Base-by-base conservation (phyloP, 2,113 vertebrate genomes). In the Oceanodroma tethys region DNA sequence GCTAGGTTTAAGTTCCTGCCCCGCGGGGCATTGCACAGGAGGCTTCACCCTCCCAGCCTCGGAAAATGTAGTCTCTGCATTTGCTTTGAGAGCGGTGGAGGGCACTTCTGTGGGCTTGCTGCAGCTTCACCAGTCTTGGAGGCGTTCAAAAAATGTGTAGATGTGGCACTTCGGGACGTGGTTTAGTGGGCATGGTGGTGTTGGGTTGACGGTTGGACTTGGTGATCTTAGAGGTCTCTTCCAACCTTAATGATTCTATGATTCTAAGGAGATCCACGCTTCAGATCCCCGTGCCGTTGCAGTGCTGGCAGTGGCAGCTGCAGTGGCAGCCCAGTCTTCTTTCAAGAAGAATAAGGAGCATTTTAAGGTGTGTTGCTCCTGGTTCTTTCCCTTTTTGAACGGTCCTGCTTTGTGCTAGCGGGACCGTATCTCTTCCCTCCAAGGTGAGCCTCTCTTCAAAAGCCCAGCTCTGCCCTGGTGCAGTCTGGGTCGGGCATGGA, bases 181-280 rank as follows among this genome's bases (percentile, higher is more conserved):
- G n/a, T n/a, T n/a, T n/a, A n/a, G n/a, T n/a, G n/a, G n/a, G n/a
- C n/a, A n/a, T n/a, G n/a, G n/a, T n/a, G n/a, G n/a, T n/a, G n/a
- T n/a, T n/a, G n/a, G n/a, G n/a, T n/a, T n/a, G n/a, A n/a, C n/a
- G n/a, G n/a, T n/a, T n/a, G n/a, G n/a, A n/a, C n/a, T n/a, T n/a
- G n/a, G n/a, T n/a, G n/a, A n/a, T n/a, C n/a, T n/a, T n/a, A n/a
- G n/a, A n/a, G n/a, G n/a, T n/a, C n/a, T n/a, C n/a, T n/a, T n/a
- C n/a, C n/a, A n/a, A n/a, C n/a, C n/a, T n/a, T n/a, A n/a, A n/a
- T n/a, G n/a, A n/a, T n/a, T n/a, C n/a, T n/a, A n/a, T n/a, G n/a
- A n/a, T n/a, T n/a, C n/a, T 0, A 0, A 13, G 59, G 25, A 10
- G 36, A 1, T 7, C 13, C 4, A 34, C 1, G 5, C 16, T 12